Conservation (phyloP, 2,888 invertebrate species). For the Agrenia bidenticulata region DNA sequence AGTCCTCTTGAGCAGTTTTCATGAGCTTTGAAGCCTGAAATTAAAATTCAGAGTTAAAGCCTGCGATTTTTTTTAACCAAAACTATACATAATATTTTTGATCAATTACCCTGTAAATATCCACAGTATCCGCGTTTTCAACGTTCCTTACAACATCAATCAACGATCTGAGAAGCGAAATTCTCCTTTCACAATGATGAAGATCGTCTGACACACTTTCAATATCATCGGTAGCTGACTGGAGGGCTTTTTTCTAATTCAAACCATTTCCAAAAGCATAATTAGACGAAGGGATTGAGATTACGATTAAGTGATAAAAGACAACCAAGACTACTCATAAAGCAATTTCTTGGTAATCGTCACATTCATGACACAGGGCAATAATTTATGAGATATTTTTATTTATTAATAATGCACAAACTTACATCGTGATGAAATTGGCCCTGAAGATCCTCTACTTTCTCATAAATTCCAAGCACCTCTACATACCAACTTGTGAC, state of each 20-base stretch:
- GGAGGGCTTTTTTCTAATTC: conserved; percentile 40
- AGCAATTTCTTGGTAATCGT: not conserved
- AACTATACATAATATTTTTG: not conserved
- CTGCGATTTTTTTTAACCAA: not conserved
- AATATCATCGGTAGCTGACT: conserved; percentile 37
- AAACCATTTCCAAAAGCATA: too few relatives aligned
- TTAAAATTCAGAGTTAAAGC: conserved; percentile 5
- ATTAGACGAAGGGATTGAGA: too few relatives aligned
- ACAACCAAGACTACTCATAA: too few relatives aligned
- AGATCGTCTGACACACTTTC: conserved; percentile 28
- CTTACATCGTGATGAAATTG: conserved; percentile 36
- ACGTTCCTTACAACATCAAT: conserved; percentile 43
- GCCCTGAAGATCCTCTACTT: conserved; percentile 23
- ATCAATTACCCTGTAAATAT: conserved; percentile 27
- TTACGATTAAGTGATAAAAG: too few relatives aligned
- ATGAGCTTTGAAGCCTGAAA: conserved; percentile 39
- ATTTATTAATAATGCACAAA: not conserved
- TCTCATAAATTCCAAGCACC: conserved; percentile 34
- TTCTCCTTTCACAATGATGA: conserved; percentile 27
- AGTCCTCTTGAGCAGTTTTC: conserved; percentile 22
- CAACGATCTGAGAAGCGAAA: conserved; percentile 31
- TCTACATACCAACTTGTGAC: conserved; percentile 46
- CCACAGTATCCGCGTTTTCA: conserved; percentile 35
- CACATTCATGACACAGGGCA: too few relatives aligned
- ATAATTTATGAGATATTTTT: not conserved